These are phyloP conservation scores for Leucophora obtusa DNA, from an alignment of 2,888 invertebrate species.

Conservation along the genomic window DNA sequence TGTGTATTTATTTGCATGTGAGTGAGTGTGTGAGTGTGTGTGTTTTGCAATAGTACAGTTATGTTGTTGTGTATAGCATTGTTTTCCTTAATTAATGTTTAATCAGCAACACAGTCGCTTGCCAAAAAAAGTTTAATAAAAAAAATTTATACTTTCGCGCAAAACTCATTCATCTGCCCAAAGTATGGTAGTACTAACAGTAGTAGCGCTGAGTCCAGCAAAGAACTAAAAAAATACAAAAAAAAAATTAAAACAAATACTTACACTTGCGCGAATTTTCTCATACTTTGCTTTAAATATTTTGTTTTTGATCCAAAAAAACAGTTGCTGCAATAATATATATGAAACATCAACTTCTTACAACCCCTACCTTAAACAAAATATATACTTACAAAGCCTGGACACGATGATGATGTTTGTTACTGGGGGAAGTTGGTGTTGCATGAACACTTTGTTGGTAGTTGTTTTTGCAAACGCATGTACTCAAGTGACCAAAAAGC, in stretches of 20 bases:
- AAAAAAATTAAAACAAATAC: conserved; percentile 45
- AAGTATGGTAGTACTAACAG: not conserved
- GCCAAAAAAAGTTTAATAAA: conserved; percentile 38
- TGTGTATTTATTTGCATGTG: not conserved
- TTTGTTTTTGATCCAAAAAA: conserved; percentile 18
- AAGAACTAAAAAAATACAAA: conserved; percentile 46
- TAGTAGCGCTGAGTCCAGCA: not conserved
- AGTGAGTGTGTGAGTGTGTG: conserved; percentile 12
- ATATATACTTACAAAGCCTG: conserved; percentile 16
- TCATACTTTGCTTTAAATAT: conserved; percentile 12
- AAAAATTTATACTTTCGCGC: conserved; percentile 43
- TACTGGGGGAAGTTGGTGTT: conserved; percentile 5
- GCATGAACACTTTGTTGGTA: conserved; percentile 46
- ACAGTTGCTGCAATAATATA: conserved; percentile 32
- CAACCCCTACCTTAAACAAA: not conserved
- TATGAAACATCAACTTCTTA: conserved; percentile 36
- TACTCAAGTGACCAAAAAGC: conserved; percentile 61
- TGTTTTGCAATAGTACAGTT: conserved; percentile 50
- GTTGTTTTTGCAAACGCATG: conserved; percentile 45
- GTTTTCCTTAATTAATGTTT: conserved; percentile 79
- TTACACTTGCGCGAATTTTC: conserved; percentile 53
- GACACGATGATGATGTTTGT: conserved; percentile 6
- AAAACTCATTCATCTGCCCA: conserved; percentile 49
- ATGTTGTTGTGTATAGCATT: conserved; percentile 69
- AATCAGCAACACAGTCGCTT: conserved; percentile 75